Evolutionary conservation across 2,797 vertebrate genomes (phyloP).

Genomic region (Micrastur ruficollis): DNA sequence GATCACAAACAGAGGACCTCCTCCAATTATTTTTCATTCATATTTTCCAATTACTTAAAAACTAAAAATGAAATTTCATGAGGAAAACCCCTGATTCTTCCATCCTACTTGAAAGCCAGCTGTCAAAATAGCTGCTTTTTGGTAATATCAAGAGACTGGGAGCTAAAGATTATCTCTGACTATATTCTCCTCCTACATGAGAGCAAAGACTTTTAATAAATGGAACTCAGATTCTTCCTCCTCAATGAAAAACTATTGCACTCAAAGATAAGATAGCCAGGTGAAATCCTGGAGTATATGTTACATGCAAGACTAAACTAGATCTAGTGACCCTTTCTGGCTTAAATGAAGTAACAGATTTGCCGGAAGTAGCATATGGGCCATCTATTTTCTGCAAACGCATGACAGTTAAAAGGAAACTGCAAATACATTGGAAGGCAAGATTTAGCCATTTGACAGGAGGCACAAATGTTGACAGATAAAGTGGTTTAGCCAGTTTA

Average conservation of each 20-base stretch:
- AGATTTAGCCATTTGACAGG: neutral
- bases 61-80: neutral
- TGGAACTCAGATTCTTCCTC: neutral
- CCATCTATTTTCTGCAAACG: neutral
- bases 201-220: constrained; percentile 43
- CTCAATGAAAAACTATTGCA: neutral
- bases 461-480: neutral
- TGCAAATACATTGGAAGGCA: neutral
- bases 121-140: neutral
- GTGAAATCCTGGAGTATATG: neutral
- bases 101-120: neutral
- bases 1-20: neutral
- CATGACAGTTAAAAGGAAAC: neutral
- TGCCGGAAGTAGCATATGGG: neutral
- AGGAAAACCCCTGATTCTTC: neutral
- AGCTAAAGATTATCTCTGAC: constrained; percentile 28
- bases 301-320: neutral
- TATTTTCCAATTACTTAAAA: neutral
- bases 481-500: neutral
- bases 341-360: neutral
- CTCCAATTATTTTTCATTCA: neutral
- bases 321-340: neutral
- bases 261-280: neutral
- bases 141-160: neutral
- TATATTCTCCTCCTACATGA: neutral